Conservation (phyloP, 2,797 vertebrate species). For the Mormyrops boulengeri region DNA sequence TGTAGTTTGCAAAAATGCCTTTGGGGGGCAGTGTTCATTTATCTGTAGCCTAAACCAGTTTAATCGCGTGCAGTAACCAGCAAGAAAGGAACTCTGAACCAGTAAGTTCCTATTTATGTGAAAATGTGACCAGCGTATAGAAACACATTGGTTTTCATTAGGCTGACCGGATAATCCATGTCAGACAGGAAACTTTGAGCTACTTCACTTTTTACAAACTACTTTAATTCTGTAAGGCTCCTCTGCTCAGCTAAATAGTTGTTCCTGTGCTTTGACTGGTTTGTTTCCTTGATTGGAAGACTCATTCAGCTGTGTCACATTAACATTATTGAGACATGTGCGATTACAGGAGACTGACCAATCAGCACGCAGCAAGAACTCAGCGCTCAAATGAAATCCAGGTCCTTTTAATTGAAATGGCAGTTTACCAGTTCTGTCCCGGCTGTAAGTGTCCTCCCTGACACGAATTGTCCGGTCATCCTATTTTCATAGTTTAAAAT, state of each 20-base stretch:
- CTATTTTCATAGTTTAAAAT: neutral
- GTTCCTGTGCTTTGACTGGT: neutral
- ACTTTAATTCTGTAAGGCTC: neutral
- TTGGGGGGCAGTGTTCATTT: conserved; percentile 13
- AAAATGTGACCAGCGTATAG: neutral
- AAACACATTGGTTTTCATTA: neutral
- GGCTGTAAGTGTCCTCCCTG: neutral
- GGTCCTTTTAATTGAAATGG: neutral
- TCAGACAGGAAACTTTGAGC: too few species aligned
- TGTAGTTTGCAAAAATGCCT: neutral
- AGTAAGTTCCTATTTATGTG: neutral
- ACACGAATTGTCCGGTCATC: neutral
- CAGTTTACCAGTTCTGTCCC: neutral
- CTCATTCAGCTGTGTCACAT: neutral
- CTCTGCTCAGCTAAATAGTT: neutral
- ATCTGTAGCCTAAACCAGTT: neutral
- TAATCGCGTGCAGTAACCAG: neutral
- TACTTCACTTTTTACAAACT: neutral
- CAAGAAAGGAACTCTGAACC: neutral
- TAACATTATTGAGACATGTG: neutral
- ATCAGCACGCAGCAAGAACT: neutral
- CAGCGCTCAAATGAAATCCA: neutral
- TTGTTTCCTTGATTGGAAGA: neutral
- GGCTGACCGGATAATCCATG: neutral
- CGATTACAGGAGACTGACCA: neutral